These are phyloP conservation scores for Plotosus lineatus DNA, from an alignment of 2,113 vertebrate species.

Conservation along the genomic window DNA sequence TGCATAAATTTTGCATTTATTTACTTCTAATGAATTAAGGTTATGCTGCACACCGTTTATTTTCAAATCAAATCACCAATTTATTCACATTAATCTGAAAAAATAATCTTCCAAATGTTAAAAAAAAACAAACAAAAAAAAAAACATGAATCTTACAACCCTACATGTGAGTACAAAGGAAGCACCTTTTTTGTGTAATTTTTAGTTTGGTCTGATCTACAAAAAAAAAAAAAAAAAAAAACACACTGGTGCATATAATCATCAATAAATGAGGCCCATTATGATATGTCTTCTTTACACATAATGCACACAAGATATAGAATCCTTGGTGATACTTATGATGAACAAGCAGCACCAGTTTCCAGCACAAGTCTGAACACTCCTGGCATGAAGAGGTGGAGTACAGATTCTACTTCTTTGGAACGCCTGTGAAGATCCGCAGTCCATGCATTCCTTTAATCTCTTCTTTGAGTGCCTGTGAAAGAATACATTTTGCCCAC, in stretches of 20 bases:
- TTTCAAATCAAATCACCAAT: too few relatives aligned
- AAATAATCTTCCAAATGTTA: too few relatives aligned
- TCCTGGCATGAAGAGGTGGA: neutral
- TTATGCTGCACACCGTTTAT: too few relatives aligned
- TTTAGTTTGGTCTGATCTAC: neutral
- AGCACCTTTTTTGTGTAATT: too few relatives aligned
- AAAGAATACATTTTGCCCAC: conserved; percentile 18
- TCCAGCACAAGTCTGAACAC: neutral
- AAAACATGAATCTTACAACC: too few relatives aligned
- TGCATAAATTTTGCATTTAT: too few relatives aligned
- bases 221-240: neutral
- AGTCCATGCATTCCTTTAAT: conserved; percentile 79
- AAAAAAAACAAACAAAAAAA: too few relatives aligned
- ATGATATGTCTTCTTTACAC: too few relatives aligned
- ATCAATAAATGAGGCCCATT: neutral
- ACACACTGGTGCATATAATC: neutral
- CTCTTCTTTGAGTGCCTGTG: conserved; percentile 77
- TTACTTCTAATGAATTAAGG: too few relatives aligned
- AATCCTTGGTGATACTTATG: conserved; percentile 3
- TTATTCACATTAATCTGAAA: too few relatives aligned
- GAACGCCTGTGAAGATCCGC: conserved; percentile 76
- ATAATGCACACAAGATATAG: neutral
- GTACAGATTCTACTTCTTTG: conserved; percentile 60
- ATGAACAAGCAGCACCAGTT: neutral
- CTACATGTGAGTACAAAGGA: too few relatives aligned